phyloP scores from a whole-genome alignment of 2,113 vertebrate genomes.

The Tetrax tetrax region DNA sequence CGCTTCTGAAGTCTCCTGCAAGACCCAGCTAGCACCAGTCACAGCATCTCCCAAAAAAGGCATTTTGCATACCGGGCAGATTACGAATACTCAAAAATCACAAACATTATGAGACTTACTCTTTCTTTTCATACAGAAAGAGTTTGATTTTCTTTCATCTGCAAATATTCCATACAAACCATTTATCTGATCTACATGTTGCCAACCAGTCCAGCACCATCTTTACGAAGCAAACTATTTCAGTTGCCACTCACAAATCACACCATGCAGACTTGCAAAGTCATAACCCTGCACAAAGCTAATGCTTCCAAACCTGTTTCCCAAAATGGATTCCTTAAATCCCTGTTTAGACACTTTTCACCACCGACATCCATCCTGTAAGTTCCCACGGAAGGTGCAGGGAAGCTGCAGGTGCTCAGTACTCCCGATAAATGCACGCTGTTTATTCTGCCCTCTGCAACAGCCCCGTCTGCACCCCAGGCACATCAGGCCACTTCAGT shows the following conservation, averaged over 20 bases:
- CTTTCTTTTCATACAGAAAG: neutral
- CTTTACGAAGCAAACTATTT: neutral
- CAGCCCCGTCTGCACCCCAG: neutral
- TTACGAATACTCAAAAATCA: neutral
- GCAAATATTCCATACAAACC: neutral
- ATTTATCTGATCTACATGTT: too few relatives aligned
- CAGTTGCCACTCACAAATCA: neutral
- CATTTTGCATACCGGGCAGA: rapidly evolving
- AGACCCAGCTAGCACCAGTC: neutral
- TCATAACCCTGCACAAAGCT: neutral
- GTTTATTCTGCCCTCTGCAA: neutral
- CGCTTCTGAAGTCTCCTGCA: neutral
- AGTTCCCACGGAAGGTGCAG: neutral
- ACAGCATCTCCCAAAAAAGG: neutral
- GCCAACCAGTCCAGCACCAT: neutral
- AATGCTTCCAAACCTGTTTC: neutral
- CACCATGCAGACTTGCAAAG: neutral
- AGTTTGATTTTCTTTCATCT: neutral
- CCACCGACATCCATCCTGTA: rapidly evolving
- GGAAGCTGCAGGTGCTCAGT: neutral
- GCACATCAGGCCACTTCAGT: neutral
- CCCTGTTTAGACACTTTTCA: neutral
- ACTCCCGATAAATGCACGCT: neutral
- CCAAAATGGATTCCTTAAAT: neutral
- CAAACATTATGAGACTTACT: neutral